These are phyloP conservation scores for Drosophila lacertosa DNA, from an alignment of 1,140 invertebrate species.

Conservation along the genomic window DNA sequence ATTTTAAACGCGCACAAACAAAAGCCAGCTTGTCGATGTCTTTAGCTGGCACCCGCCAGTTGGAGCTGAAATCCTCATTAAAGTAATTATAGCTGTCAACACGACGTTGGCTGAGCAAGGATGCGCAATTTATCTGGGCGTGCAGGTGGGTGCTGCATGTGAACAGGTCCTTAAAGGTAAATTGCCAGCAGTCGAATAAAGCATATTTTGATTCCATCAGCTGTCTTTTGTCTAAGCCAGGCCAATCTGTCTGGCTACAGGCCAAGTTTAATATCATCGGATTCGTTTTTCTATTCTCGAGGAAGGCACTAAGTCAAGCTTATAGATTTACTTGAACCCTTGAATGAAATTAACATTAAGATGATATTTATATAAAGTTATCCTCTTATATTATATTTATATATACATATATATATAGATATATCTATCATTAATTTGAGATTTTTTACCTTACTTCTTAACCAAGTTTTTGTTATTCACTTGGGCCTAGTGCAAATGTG, in stretches of 20 bases:
- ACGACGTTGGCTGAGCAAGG: slow-evolving; percentile 13
- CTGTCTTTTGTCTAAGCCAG: not conserved
- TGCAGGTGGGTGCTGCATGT: not conserved
- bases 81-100: slow-evolving; percentile 70
- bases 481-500: not conserved
- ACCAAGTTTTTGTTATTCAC: not conserved
- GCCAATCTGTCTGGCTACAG: not conserved
- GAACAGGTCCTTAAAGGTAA: slow-evolving; percentile 43
- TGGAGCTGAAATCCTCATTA: slow-evolving; percentile 64
- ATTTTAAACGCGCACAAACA: slow-evolving; percentile 69
- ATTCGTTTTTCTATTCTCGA: not conserved
- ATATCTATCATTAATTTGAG: no score
- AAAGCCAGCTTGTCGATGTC: slow-evolving; percentile 31
- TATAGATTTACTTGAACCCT: no score
- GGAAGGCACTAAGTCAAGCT: no score
- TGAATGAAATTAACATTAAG: no score
- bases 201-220: not conserved
- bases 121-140: slow-evolving; percentile 26
- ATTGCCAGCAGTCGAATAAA: not conserved
- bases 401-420: no score
- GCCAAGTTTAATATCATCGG: no score
- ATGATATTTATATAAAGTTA: no score
- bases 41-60: slow-evolving; percentile 4
- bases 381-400: no score
- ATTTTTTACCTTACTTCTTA: no score